Base-by-base conservation (phyloP, 2,888 invertebrate species). In the Pristionchus mayeri region DNA sequence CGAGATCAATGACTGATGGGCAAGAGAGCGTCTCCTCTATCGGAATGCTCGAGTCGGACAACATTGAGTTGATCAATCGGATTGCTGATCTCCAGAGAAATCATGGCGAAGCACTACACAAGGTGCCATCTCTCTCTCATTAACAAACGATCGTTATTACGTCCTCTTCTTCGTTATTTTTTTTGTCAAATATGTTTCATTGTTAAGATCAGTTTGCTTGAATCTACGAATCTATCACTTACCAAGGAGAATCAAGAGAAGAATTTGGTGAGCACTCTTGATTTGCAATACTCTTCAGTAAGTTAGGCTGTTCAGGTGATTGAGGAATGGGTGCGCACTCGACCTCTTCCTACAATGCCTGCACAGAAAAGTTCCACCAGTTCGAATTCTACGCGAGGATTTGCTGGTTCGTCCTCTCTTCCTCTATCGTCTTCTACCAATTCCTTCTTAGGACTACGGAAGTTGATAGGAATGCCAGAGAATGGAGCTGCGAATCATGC, bases 21-120 rank as follows among this genome's bases (percentile, higher is more conserved):
- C 87, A 88, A 48, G 89, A 89, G 52, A 89, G 89, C 71, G 87
- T 89, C 11, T 89, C 90, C 21, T 91, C 90, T 1, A 85, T 91
- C 18, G 89, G 88, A 24, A 90, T 91, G 6, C 88, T 93, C 37
- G 93, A 93, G 82, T 92, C 93, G 48, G 94, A 94, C 86, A 93
- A 94, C 85, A 91, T 91, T 30, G 94, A 94, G 50, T 89, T 94
- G 52, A 88, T 94, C 52, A 91, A 89, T 50, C 92, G 94, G 84
- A 85, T 94, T 18, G 92, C 93, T 1, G 89, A 90, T 9, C 86
- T 94, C 9, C 94, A 94, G 88, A 93, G 94, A 87, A 93, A 94
- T 83, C 94, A 94, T 76, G 94, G 94, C 93, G 93, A 93, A 40
- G 88, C 94, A 40, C 94, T 94, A 85, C 94, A 94, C 88, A 93